Evolutionary conservation across 2,888 invertebrate species (phyloP).

Genomic region (Mythimna vitellina): DNA sequence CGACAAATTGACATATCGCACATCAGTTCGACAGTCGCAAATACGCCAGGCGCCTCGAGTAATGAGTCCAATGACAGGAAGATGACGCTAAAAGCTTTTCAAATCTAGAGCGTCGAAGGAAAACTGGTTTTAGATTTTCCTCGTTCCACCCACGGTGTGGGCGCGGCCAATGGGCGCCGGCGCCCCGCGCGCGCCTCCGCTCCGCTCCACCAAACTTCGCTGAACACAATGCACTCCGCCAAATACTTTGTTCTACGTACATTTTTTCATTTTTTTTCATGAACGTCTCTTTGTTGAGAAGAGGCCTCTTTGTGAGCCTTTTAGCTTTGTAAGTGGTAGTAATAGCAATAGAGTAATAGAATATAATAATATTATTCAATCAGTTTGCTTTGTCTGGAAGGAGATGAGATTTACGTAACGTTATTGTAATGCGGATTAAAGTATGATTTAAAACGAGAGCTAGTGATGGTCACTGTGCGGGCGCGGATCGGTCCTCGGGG

Average conservation of each 20-base stretch:
- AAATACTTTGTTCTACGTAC: slow-evolving; percentile 59
- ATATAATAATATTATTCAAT: slow-evolving; percentile 16
- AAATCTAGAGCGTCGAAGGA: slow-evolving; percentile 77
- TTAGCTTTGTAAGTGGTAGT: slow-evolving; percentile 23
- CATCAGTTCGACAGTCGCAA: slow-evolving; percentile 71
- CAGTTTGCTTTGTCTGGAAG: slow-evolving; percentile 23
- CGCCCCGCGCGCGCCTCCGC: slow-evolving; percentile 72
- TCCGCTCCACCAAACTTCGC: slow-evolving; percentile 72
- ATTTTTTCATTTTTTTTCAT: slow-evolving; percentile 55
- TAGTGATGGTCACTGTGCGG: slow-evolving; percentile 79
- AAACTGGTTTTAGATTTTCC: slow-evolving; percentile 83
- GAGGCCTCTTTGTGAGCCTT: slow-evolving; percentile 43
- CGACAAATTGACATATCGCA: slow-evolving; percentile 74
- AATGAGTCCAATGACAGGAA: slow-evolving; percentile 81
- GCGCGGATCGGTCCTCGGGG: slow-evolving; percentile 81
- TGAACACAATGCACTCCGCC: slow-evolving; percentile 71
- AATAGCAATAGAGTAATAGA: slow-evolving; percentile 23
- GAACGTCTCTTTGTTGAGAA: slow-evolving; percentile 30
- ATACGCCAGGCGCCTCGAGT: slow-evolving; percentile 72
- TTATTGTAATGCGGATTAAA: slow-evolving; percentile 63
- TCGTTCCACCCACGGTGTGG: slow-evolving; percentile 84
- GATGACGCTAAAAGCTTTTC: slow-evolving; percentile 88
- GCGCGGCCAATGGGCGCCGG: slow-evolving; percentile 88
- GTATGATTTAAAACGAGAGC: slow-evolving; percentile 67
- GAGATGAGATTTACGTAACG: slow-evolving; percentile 13